Evolutionary conservation across 92 coral and sea anemone genomes (phyloP).

Genomic region (Zoanthus sociatus): DNA sequence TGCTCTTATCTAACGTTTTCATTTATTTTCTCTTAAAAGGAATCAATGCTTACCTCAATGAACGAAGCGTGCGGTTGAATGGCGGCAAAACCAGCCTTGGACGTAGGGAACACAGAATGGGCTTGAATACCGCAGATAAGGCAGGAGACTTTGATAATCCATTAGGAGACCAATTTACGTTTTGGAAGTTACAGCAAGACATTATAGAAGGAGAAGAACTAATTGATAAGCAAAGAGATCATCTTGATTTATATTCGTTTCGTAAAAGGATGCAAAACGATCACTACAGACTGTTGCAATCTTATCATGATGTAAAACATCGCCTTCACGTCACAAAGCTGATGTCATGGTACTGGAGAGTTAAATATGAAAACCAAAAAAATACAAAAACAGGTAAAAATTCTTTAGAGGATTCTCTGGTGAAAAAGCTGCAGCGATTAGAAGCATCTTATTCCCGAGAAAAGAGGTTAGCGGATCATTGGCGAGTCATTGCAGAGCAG

Average conservation of each 20-base stretch:
- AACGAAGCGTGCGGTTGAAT: constrained; percentile 10
- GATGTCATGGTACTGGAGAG: constrained; percentile 94
- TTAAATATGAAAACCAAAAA: constrained; percentile 74
- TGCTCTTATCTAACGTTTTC: background rate
- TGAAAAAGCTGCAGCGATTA: constrained; percentile 53
- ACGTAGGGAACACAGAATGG: constrained; percentile 20
- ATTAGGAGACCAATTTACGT: background rate
- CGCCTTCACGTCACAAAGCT: constrained; percentile 83
- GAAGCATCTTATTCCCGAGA: constrained; percentile 68
- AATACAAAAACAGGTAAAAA: constrained; percentile 34
- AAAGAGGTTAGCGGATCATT: constrained; percentile 67
- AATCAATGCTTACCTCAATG: constrained; percentile 31
- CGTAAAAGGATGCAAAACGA: constrained; percentile 79
- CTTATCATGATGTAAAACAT: constrained; percentile 73
- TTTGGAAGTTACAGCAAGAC: constrained; percentile 34
- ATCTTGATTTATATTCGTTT: constrained; percentile 52
- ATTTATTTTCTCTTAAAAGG: background rate
- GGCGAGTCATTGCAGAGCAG: constrained; percentile 55
- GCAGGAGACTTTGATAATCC: background rate
- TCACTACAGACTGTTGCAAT: constrained; percentile 71
- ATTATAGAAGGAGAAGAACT: constrained; percentile 37
- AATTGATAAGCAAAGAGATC: background rate
- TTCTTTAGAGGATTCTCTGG: constrained; percentile 39
- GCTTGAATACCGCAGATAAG: background rate
- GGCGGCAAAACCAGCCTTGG: background rate